Evolutionary conservation across 2,797 vertebrate species (phyloP).

Genomic region (Etheostoma nigrum): DNA sequence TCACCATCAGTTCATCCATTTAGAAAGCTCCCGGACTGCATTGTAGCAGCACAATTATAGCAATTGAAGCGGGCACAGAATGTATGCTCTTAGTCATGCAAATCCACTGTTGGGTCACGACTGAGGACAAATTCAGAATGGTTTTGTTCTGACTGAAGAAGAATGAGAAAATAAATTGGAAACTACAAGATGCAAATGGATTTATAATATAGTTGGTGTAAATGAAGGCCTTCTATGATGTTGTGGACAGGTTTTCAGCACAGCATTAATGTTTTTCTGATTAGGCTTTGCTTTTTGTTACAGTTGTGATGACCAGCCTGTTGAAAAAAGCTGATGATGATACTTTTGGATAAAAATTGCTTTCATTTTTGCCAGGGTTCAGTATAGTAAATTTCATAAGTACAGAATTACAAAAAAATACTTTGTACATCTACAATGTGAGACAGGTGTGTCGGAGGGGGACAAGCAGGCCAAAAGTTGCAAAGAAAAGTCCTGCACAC

Average conservation of each 20-base stretch:
- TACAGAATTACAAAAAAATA: not conserved
- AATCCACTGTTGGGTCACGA: slow-evolving; percentile 31
- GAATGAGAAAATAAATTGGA: slow-evolving; percentile 41
- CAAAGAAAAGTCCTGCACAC: too few species aligned
- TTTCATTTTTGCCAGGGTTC: not conserved
- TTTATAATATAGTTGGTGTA: slow-evolving; percentile 5
- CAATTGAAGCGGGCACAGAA: slow-evolving; percentile 13
- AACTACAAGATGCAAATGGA: slow-evolving; percentile 27
- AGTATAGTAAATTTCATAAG: not conserved
- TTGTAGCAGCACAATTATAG: slow-evolving; percentile 23
- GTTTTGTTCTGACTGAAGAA: slow-evolving; percentile 23
- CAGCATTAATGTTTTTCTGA: slow-evolving; percentile 2
- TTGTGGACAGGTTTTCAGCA: not conserved
- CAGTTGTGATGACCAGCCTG: not conserved
- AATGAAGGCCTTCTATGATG: not conserved
- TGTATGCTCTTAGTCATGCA: slow-evolving; percentile 34
- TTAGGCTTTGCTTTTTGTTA: not conserved
- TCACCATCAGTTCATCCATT: slow-evolving; percentile 51
- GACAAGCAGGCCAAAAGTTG: too few species aligned
- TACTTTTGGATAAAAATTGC: not conserved
- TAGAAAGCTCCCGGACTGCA: slow-evolving; percentile 26
- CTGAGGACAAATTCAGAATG: slow-evolving; percentile 29
- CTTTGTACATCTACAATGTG: too few species aligned
- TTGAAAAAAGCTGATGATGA: not conserved
- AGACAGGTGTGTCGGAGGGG: too few species aligned